Conservation (phyloP, 1,140 invertebrate species). For the Drosophila quadrilineata region DNA sequence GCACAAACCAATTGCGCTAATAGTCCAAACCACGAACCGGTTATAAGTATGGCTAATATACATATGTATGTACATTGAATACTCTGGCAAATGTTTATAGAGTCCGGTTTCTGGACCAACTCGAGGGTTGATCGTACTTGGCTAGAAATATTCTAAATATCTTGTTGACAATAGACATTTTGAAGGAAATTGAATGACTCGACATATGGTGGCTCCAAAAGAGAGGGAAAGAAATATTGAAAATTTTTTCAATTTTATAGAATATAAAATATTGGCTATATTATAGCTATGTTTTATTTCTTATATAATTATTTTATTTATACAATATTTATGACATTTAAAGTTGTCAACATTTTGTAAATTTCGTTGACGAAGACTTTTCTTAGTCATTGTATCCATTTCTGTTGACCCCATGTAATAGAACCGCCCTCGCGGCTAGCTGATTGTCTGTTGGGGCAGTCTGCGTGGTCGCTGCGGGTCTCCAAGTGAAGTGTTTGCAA, state of each 20-base stretch:
- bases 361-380: too few relatives aligned
- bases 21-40: slow-evolving; percentile 46
- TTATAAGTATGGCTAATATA: slow-evolving; percentile 13
- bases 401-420: background rate
- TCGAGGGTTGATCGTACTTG: background rate
- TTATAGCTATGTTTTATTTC: too few relatives aligned
- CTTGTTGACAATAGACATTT: background rate
- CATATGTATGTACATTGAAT: slow-evolving; percentile 34
- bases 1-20: slow-evolving; percentile 70
- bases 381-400: too few relatives aligned
- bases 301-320: too few relatives aligned
- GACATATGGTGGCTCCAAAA: background rate
- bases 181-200: background rate
- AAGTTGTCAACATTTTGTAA: too few relatives aligned
- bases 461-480: background rate
- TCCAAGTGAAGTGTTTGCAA: background rate
- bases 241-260: too few relatives aligned
- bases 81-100: slow-evolving; percentile 54
- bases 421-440: slow-evolving; percentile 1
- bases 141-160: background rate
- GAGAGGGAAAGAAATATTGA: background rate
- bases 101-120: background rate
- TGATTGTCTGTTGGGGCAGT: background rate
- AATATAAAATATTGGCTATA: too few relatives aligned
- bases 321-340: too few relatives aligned